These are phyloP conservation scores for Venturia canescens DNA, from an alignment of 1,140 invertebrate genomes.

Conservation along the genomic window DNA sequence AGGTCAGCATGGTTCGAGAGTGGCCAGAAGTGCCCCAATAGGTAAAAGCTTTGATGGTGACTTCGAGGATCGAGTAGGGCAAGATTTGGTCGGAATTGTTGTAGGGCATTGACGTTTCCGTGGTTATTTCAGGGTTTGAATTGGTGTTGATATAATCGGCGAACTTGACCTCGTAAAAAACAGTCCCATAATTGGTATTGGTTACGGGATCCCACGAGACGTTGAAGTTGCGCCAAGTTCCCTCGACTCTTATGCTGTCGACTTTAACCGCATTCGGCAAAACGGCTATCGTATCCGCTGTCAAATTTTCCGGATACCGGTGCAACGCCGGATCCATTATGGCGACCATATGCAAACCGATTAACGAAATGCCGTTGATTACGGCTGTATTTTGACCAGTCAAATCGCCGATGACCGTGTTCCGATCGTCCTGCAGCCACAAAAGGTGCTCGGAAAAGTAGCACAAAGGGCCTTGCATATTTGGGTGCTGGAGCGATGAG, in stretches of 20 bases:
- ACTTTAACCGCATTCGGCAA: conserved; percentile 82
- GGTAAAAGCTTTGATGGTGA: conserved; percentile 88
- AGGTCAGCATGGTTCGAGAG: conserved; percentile 78
- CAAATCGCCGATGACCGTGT: conserved; percentile 88
- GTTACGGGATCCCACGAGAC: conserved; percentile 86
- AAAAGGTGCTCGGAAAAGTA: conserved; percentile 88
- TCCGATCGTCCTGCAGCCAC: conserved; percentile 87
- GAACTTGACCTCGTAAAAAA: conserved; percentile 91
- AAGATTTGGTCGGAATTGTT: conserved; percentile 77
- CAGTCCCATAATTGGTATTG: conserved; percentile 86
- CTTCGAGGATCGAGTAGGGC: conserved; percentile 83
- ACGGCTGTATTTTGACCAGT: conserved; percentile 86
- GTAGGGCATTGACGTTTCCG: conserved; percentile 70
- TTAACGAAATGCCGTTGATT: conserved; percentile 80
- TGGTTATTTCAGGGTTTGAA: conserved; percentile 69
- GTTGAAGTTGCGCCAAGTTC: conserved; percentile 86
- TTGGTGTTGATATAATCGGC: conserved; percentile 73
- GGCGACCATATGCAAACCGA: conserved; percentile 83
- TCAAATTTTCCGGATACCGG: conserved; percentile 75
- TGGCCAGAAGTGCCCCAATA: conserved; percentile 87
- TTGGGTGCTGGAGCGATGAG: conserved; percentile 75
- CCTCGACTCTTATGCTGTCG: conserved; percentile 81
- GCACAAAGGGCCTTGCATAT: conserved; percentile 82
- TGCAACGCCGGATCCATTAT: conserved; percentile 85
- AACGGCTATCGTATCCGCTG: conserved; percentile 79